phyloP scores from a whole-genome alignment of 2,797 vertebrate genomes.

The Falco peregrinus region DNA sequence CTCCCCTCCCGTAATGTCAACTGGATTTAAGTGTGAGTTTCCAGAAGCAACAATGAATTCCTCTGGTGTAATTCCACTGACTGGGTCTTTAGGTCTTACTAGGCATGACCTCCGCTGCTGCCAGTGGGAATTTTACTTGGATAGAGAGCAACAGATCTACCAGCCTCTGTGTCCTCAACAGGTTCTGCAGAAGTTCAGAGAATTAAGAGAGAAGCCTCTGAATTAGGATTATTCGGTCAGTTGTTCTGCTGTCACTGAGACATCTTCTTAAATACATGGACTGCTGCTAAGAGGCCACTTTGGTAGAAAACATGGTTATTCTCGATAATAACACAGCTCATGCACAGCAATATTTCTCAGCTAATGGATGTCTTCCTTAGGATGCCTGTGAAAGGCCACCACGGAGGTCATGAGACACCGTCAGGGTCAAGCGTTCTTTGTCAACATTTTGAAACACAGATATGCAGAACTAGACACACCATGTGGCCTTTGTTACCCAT shows the following conservation, averaged over 20 bases:
- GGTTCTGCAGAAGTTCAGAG: not conserved
- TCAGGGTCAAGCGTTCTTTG: not conserved
- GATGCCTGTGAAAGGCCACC: not conserved
- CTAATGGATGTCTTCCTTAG: not conserved
- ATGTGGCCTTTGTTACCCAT: not conserved
- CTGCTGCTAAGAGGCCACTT: not conserved
- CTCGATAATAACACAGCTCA: not conserved
- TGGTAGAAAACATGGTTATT: not conserved
- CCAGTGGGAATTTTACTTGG: not conserved
- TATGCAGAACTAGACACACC: not conserved
- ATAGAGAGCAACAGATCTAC: not conserved
- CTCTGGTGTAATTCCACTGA: not conserved
- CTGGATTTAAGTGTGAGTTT: not conserved
- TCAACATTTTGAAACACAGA: not conserved
- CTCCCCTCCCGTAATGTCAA: not conserved
- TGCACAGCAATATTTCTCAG: not conserved
- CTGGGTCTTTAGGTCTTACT: not conserved
- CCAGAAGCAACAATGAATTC: not conserved
- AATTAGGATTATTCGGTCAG: not conserved
- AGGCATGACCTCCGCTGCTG: not conserved
- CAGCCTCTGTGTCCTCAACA: not conserved
- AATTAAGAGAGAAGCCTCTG: not conserved
- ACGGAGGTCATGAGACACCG: not conserved
- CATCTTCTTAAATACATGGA: not conserved
- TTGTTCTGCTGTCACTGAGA: not conserved